These are phyloP conservation scores for Hydrozoanthus gracilis DNA, from an alignment of 92 coral and sea anemone genomes.

Conservation along the genomic window DNA sequence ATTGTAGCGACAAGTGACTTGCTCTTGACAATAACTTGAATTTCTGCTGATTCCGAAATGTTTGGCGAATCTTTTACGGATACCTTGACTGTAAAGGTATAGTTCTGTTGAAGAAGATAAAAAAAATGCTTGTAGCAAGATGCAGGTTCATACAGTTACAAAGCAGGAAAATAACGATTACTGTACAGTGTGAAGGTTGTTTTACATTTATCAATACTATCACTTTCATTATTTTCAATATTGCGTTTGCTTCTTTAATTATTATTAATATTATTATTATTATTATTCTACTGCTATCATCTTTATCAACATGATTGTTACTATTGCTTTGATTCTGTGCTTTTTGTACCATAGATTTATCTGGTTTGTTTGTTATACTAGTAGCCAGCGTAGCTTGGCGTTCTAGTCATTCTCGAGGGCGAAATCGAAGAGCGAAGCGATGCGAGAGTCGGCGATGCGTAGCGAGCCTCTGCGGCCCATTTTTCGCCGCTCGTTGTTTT, in stretches of 20 bases:
- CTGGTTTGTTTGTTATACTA: too few species aligned
- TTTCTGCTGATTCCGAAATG: conserved; percentile 1
- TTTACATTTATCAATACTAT: background rate
- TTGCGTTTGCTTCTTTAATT: background rate
- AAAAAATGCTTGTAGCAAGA: background rate
- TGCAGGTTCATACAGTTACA: too few species aligned
- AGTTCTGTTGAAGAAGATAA: background rate
- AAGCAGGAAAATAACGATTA: too few species aligned
- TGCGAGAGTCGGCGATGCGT: too few species aligned
- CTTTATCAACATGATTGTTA: background rate
- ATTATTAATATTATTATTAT: background rate
- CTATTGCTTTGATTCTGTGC: too few species aligned
- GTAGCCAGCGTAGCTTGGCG: too few species aligned
- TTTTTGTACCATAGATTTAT: too few species aligned
- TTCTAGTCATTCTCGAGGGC: too few species aligned
- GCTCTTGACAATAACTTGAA: conserved; percentile 6
- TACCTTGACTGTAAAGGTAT: conserved; percentile 24
- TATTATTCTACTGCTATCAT: background rate
- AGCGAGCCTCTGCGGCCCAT: too few species aligned
- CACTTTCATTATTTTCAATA: background rate
- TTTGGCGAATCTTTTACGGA: conserved; percentile 6
- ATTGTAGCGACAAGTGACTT: background rate
- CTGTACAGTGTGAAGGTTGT: background rate
- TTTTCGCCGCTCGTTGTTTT: too few species aligned
- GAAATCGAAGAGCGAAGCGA: too few species aligned